Evolutionary conservation across 2,113 vertebrate genomes (phyloP).

Genomic region (Acanthochromis polyacanthus): DNA sequence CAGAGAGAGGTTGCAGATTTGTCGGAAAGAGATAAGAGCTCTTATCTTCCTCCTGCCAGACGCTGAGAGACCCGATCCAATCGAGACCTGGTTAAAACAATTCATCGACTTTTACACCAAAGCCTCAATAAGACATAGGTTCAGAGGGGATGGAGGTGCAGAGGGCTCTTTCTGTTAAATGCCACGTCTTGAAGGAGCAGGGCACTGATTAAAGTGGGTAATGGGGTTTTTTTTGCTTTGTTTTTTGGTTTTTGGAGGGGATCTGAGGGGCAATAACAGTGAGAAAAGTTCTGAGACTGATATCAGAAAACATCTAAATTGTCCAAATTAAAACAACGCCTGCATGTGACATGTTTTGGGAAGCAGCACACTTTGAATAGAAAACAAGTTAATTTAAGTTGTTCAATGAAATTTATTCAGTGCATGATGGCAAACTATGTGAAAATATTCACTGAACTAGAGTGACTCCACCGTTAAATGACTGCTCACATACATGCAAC

Average conservation of each 20-base stretch:
- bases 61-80: conserved; percentile 70
- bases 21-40: conserved; percentile 75
- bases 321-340: background rate
- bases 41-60: conserved; percentile 84
- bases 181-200: conserved; percentile 29
- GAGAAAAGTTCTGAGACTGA: conserved; percentile 2
- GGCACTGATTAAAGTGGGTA: background rate
- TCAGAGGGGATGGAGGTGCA: conserved; percentile 27
- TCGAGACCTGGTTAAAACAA: conserved; percentile 77
- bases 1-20: conserved; percentile 67
- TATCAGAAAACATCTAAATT: background rate
- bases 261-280: background rate
- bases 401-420: no score
- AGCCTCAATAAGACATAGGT: conserved; percentile 63
- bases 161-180: conserved; percentile 15
- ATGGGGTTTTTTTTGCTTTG: background rate
- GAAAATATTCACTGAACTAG: no score
- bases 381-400: background rate
- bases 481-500: background rate
- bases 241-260: background rate
- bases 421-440: no score
- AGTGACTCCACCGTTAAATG: no score
- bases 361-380: background rate
- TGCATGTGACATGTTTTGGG: background rate
- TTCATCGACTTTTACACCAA: conserved; percentile 79